Evolutionary conservation across 2,888 invertebrate genomes (phyloP).

Genomic region (Podotricha telesiphe): DNA sequence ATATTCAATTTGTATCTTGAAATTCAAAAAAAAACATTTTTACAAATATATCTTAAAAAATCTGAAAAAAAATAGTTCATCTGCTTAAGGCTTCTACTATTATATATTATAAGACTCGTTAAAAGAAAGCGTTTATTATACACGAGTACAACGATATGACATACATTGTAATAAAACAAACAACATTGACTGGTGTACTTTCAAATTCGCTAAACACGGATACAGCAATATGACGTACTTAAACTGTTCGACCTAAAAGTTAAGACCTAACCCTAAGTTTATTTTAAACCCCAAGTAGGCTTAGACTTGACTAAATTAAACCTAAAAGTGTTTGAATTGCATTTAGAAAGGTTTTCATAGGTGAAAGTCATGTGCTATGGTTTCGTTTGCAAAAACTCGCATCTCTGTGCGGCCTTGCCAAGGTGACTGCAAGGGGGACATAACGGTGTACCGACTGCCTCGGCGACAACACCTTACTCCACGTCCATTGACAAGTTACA

Average conservation of each 20-base stretch:
- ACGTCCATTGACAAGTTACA: constrained; percentile 56
- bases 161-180: constrained; percentile 22
- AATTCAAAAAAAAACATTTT: too few species aligned
- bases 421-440: constrained; percentile 81
- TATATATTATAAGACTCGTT: too few species aligned
- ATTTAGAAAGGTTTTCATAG: constrained; percentile 81
- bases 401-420: constrained; percentile 80
- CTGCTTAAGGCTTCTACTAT: too few species aligned
- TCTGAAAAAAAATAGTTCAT: neutral
- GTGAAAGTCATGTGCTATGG: constrained; percentile 80
- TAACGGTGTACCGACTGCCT: constrained; percentile 64
- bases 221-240: constrained; percentile 8
- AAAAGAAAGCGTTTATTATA: neutral
- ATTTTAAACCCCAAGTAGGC: neutral
- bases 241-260: neutral
- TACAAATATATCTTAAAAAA: too few species aligned
- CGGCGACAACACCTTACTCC: constrained; percentile 51
- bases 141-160: constrained; percentile 11
- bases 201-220: constrained; percentile 13
- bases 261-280: constrained; percentile 15
- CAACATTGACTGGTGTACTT: constrained; percentile 16
- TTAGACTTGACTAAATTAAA: constrained; percentile 34
- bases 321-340: constrained; percentile 53
- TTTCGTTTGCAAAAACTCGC: constrained; percentile 77
- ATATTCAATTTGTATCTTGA: too few species aligned